Evolutionary conservation across 1,140 invertebrate genomes (phyloP).

Genomic region (Campoletis sonorensis): DNA sequence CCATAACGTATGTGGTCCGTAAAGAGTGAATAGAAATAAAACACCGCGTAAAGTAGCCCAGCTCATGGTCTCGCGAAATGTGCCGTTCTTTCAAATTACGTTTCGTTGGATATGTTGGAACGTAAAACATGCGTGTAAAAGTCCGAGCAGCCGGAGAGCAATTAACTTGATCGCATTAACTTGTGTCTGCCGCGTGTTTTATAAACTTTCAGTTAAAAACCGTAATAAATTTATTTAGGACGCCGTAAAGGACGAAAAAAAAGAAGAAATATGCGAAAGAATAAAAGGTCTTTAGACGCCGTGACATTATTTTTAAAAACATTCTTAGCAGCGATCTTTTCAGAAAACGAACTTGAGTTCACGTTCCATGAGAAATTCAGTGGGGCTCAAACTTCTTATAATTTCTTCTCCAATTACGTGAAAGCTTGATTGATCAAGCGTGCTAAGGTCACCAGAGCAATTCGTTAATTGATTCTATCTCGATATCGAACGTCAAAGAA

Average conservation of each 20-base stretch:
- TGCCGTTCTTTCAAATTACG: too few species aligned
- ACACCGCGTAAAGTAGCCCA: too few species aligned
- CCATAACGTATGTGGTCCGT: too few species aligned
- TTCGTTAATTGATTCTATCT: not conserved
- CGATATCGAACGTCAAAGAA: not conserved
- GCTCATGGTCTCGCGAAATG: too few species aligned
- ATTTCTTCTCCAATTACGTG: not conserved
- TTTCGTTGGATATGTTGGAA: too few species aligned
- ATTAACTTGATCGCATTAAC: not conserved
- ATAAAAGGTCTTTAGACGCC: too few species aligned
- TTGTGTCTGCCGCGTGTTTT: not conserved
- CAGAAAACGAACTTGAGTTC: not conserved
- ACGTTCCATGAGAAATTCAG: not conserved
- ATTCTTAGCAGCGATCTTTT: too few species aligned
- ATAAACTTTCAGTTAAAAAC: not conserved
- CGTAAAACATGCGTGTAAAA: not conserved
- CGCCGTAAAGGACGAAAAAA: not conserved
- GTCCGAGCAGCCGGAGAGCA: not conserved
- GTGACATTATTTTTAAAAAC: too few species aligned
- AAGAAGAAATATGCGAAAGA: too few species aligned
- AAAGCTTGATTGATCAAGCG: not conserved
- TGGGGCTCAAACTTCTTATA: not conserved
- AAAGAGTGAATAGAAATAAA: too few species aligned
- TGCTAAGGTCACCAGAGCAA: not conserved
- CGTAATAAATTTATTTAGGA: not conserved